Evolutionary conservation across 2,797 vertebrate species (phyloP), one percentile per base, ranked within the genome.

Genomic region (Prionace glauca): DNA sequence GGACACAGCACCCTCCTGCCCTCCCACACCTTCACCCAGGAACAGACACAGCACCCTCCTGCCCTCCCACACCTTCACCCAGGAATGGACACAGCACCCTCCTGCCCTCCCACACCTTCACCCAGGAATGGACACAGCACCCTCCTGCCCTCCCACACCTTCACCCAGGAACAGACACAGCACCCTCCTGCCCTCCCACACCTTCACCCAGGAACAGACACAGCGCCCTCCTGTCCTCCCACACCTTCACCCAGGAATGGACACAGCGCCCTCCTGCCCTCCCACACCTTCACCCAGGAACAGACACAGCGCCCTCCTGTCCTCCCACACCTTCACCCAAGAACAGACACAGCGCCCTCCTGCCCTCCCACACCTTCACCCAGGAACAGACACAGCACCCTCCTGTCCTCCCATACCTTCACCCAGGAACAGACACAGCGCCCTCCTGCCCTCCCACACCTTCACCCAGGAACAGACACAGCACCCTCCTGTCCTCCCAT

Each of bases 291-390:
- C 41, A 41, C 41, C 41, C 0, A 96, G 84, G 26, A 1, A 91
- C n/a, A 81, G 74, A 93, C 71, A 1, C 87, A 86, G 95, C 90
- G 67, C 36, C 50, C 36, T 29, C 24, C 62, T 56, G 5, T 4
- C 29, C 72, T 32, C 60, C 92, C 24, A 95, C 92, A 81, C 94
- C 41, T 95, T 95, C n/a, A 32, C 32, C 79, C 87, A 84, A 87
- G 26, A 1, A 91, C n/a, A 81, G 74, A 93, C 71, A 1, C 87
- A 86, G 95, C 90, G n/a, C n/a, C n/a, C n/a, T n/a, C n/a, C n/a
- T n/a, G n/a, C n/a, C n/a, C n/a, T n/a, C n/a, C n/a, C n/a, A n/a
- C n/a, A n/a, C n/a, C n/a, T n/a, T n/a, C n/a, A 71, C 36, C 50
- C 0, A 96, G 84, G 26, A 1, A 91, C n/a, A 81, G 74, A 93